Conservation (phyloP, 2,888 invertebrate species). For the Aricia artaxerxes region DNA sequence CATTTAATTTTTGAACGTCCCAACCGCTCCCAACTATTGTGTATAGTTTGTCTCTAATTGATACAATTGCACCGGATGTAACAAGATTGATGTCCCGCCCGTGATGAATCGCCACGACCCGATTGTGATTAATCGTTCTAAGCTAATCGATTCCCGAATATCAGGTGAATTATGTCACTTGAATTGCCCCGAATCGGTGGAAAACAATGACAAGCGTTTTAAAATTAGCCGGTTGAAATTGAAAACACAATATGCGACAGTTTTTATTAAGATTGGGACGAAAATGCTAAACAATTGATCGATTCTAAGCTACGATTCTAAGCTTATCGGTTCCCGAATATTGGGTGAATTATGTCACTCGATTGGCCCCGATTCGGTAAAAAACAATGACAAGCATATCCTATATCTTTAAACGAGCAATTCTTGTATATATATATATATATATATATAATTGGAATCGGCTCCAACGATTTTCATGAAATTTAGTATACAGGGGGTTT, state of each 20-base stretch:
- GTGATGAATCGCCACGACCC: slow-evolving; percentile 45
- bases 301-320: slow-evolving; percentile 38
- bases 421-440: no score
- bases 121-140: slow-evolving; percentile 45
- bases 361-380: neutral
- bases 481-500: no score
- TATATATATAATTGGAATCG: no score
- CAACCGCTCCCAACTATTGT: neutral
- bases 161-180: slow-evolving; percentile 34
- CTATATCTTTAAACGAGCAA: no score
- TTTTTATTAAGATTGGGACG: no score
- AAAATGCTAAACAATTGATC: no score
- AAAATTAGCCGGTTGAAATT: neutral
- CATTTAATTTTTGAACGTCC: neutral
- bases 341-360: neutral
- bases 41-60: slow-evolving; percentile 27
- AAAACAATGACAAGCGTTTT: neutral
- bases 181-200: neutral
- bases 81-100: slow-evolving; percentile 44
- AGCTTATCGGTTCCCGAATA: slow-evolving; percentile 43
- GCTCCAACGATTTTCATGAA: no score
- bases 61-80: slow-evolving; percentile 33
- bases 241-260: no score
- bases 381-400: slow-evolving; percentile 14
- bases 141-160: slow-evolving; percentile 46